These are phyloP conservation scores for Anser cygnoides DNA, from an alignment of 2,113 vertebrate genomes.

Conservation along the genomic window DNA sequence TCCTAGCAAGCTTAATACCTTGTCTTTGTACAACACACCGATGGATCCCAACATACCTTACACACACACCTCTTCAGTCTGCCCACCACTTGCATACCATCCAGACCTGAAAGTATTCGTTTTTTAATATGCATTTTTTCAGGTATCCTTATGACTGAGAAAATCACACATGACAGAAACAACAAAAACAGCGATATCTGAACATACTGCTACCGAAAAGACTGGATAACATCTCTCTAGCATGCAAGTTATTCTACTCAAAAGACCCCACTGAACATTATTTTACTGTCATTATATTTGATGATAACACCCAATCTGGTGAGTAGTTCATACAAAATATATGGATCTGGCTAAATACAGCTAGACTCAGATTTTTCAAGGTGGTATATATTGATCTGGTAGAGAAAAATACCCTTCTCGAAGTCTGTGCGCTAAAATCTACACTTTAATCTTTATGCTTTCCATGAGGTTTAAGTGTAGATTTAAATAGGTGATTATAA, in stretches of 20 bases:
- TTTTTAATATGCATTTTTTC: neutral
- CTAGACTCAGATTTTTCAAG: neutral
- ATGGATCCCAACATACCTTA: neutral
- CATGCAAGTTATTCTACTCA: neutral
- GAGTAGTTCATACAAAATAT: neutral
- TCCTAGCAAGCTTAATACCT: neutral
- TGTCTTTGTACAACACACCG: neutral
- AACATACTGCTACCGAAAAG: rapidly evolving
- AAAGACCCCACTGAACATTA: neutral
- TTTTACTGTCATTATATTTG: neutral
- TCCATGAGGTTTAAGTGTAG: rapidly evolving
- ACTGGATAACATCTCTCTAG: neutral
- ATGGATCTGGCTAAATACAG: neutral
- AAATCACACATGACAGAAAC: neutral
- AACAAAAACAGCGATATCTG: neutral
- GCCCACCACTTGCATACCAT: neutral
- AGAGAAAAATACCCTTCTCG: neutral
- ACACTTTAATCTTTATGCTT: neutral
- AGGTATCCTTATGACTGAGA: neutral
- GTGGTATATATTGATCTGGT: neutral
- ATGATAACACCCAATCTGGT: neutral
- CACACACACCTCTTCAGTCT: neutral
- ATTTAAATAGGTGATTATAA: neutral
- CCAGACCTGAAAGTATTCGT: neutral
- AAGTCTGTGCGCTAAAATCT: neutral